A percentile compares a stretch with the other conserved stretches of the same genome.
Evolutionary conservation across 2,113 vertebrate species (phyloP).

Genomic region (Catagonus wagneri): DNA sequence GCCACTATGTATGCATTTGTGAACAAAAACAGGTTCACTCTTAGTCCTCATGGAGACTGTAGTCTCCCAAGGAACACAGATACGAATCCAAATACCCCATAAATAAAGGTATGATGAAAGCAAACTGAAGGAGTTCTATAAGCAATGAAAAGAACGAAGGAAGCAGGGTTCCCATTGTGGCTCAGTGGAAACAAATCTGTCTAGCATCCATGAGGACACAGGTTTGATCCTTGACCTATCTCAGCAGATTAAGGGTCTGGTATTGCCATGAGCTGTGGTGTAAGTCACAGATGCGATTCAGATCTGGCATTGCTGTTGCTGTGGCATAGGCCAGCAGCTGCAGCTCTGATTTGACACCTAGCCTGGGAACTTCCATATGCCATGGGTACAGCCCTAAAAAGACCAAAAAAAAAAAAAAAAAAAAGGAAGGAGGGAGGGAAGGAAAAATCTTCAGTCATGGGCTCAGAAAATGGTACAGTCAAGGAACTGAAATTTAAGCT

Average conservation of each 20-base stretch:
- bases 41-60: background rate
- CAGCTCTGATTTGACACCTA: too few relatives aligned
- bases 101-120: background rate
- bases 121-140: background rate
- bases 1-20: background rate
- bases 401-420: background rate
- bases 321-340: too few relatives aligned
- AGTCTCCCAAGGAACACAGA: background rate
- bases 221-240: too few relatives aligned
- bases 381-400: too few relatives aligned
- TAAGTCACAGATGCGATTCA: too few relatives aligned
- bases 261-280: too few relatives aligned
- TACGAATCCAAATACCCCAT: background rate
- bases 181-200: too few relatives aligned
- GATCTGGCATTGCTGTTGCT: too few relatives aligned
- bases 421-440: background rate
- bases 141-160: background rate
- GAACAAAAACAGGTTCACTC: background rate
- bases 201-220: too few relatives aligned
- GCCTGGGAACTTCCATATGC: too few relatives aligned
- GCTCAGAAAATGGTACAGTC: background rate
- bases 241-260: too few relatives aligned
- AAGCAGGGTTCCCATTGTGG: background rate
- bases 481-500: background rate
- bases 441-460: background rate